Conservation (phyloP, 2,113 vertebrate genomes). For the Papio anubis region DNA sequence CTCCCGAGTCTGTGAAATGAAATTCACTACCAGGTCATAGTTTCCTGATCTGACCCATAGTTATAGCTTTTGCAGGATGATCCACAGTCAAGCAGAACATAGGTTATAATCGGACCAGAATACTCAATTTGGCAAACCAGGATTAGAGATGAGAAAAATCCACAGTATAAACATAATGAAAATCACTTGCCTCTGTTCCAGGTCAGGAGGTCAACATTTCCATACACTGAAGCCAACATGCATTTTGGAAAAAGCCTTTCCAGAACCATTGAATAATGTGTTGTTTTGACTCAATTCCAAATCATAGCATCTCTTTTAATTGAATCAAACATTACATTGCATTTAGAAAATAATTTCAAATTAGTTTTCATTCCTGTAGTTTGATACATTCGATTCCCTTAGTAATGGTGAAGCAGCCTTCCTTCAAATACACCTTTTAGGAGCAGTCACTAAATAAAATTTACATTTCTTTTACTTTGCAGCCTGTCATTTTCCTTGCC, state of each 20-base stretch:
- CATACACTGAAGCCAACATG: conserved; percentile 78
- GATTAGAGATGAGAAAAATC: conserved; percentile 23
- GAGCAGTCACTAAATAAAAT: conserved; percentile 51
- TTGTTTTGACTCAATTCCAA: conserved; percentile 82
- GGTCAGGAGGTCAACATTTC: conserved; percentile 81
- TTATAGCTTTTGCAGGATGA: conserved; percentile 44
- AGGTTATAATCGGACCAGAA: conserved; percentile 70
- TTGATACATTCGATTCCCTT: conserved; percentile 65
- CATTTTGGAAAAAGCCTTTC: conserved; percentile 77
- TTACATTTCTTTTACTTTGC: neutral
- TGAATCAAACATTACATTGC: conserved; percentile 81
- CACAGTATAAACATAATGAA: conserved; percentile 51
- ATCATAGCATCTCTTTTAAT: conserved; percentile 80
- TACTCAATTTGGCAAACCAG: conserved; percentile 67
- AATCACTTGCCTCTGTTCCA: conserved; percentile 78
- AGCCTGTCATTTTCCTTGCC: neutral
- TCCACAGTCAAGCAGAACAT: conserved; percentile 47
- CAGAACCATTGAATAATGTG: conserved; percentile 73
- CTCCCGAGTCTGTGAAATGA: conserved; percentile 35
- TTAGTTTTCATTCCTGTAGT: conserved; percentile 69
- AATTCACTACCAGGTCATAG: neutral
- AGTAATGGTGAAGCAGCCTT: conserved; percentile 62
- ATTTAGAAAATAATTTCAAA: conserved; percentile 76
- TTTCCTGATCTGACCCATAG: neutral
- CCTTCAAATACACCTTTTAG: conserved; percentile 69